phyloP scores from a whole-genome alignment of 2,888 invertebrate species.

The Caenorhabditis wallacei region DNA sequence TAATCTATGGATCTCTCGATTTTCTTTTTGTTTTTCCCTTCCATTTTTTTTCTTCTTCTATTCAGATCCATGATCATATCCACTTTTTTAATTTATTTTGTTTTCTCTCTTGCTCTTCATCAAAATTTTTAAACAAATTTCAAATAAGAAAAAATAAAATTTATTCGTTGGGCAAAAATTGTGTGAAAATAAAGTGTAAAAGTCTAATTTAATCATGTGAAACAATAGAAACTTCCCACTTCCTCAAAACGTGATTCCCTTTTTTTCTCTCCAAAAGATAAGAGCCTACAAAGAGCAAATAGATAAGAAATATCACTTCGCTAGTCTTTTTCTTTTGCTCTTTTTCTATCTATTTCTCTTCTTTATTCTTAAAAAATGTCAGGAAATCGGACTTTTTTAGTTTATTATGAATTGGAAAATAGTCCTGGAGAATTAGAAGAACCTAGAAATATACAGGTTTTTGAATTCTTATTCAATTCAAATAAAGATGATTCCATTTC shows the following conservation, averaged over 20 bases:
- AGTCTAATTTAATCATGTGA: conserved; percentile 6
- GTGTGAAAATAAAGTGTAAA: neutral
- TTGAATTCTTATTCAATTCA: neutral
- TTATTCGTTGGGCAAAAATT: conserved; percentile 11
- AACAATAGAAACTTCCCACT: neutral
- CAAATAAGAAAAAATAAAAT: conserved; percentile 29
- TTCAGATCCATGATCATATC: conserved; percentile 28
- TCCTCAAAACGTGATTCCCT: neutral
- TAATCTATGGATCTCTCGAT: conserved; percentile 21
- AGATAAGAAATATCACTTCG: conserved; percentile 34
- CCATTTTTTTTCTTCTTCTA: neutral
- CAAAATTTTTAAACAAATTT: conserved; percentile 8
- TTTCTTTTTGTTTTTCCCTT: neutral
- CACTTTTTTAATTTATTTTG: conserved; percentile 26
- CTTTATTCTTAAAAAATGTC: conserved; percentile 21
- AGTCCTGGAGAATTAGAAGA: conserved; percentile 25
- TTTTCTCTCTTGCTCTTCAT: neutral
- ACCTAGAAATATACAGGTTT: conserved; percentile 32
- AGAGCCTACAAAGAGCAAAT: conserved; percentile 51
- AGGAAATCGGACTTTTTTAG: conserved; percentile 43
- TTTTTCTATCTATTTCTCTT: conserved; percentile 8
- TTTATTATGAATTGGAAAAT: conserved; percentile 41
- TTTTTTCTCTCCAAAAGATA: conserved; percentile 26
- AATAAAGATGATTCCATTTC: neutral
- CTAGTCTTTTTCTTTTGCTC: neutral